Conservation (phyloP, 2,888 invertebrate genomes). For the Vanessa cardui region DNA sequence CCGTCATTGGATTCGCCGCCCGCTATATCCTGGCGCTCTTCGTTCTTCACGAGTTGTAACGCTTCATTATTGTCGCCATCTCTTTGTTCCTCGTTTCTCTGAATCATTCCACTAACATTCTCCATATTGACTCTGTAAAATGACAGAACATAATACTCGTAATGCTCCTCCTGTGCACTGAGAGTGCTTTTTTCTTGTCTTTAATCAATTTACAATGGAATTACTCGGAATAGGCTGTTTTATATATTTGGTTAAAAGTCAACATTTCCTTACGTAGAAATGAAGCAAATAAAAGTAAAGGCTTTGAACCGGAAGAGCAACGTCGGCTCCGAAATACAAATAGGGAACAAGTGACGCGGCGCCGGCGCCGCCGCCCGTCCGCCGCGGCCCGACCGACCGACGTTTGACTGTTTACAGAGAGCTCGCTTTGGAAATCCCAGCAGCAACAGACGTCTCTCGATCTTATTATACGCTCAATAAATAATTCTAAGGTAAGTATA, state of each 20-base stretch:
- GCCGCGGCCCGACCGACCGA: neutral
- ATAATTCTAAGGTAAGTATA: neutral
- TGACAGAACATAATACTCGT: neutral
- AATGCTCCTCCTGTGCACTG: neutral
- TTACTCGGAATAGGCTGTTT: neutral
- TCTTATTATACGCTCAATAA: neutral
- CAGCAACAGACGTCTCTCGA: neutral
- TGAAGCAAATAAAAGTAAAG: constrained; percentile 44
- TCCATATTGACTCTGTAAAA: constrained; percentile 53
- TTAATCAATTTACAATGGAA: neutral
- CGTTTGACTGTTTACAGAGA: neutral
- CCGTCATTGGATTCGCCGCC: constrained; percentile 43
- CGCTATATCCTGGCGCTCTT: constrained; percentile 52
- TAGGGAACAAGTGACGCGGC: constrained; percentile 49
- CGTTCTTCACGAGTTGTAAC: constrained; percentile 72
- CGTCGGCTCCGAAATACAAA: constrained; percentile 58
- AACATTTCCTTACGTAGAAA: constrained; percentile 43
- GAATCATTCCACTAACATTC: constrained; percentile 53
- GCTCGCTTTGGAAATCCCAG: neutral
- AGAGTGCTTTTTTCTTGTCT: neutral
- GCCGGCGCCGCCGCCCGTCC: constrained; percentile 44
- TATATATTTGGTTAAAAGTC: constrained; percentile 21
- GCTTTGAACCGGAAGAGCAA: constrained; percentile 63
- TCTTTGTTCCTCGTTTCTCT: constrained; percentile 50
- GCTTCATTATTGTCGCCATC: constrained; percentile 57